phyloP scores from a whole-genome alignment of 2,797 vertebrate genomes.

The Gephyroberyx darwinii region DNA sequence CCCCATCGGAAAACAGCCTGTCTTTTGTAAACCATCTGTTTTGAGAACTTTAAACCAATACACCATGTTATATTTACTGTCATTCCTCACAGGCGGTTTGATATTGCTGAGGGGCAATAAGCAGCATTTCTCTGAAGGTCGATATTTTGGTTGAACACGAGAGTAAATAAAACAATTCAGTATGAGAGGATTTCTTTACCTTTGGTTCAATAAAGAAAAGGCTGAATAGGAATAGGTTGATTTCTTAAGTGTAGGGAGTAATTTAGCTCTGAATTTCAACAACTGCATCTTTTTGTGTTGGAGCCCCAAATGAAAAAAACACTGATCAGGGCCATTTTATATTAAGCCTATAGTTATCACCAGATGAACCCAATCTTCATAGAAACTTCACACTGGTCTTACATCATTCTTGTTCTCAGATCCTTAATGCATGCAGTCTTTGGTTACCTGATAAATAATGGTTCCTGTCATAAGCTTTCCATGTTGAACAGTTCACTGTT shows the following conservation, averaged over 20 bases:
- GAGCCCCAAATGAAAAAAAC: slow-evolving; percentile 17
- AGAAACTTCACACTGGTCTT: slow-evolving; percentile 11
- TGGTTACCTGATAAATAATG: slow-evolving; percentile 33
- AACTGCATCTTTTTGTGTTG: not conserved
- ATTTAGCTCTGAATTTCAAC: slow-evolving; percentile 5
- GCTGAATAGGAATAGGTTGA: slow-evolving; percentile 3
- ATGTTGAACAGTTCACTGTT: slow-evolving; percentile 43
- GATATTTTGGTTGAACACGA: slow-evolving; percentile 38
- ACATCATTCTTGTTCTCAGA: slow-evolving; percentile 19
- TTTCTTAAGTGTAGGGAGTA: not conserved
- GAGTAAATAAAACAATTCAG: slow-evolving; percentile 14
- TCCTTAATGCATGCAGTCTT: not conserved
- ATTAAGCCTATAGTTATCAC: slow-evolving; percentile 7
- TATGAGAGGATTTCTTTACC: not conserved
- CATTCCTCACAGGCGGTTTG: slow-evolving; percentile 51
- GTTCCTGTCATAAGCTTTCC: slow-evolving; percentile 20
- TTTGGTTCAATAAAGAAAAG: slow-evolving; percentile 19
- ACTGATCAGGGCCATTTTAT: slow-evolving; percentile 19
- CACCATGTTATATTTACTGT: slow-evolving; percentile 66
- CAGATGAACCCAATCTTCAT: slow-evolving; percentile 20
- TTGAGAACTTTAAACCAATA: slow-evolving; percentile 62
- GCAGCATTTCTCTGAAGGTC: slow-evolving; percentile 40
- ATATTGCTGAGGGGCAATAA: slow-evolving; percentile 53
- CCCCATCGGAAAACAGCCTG: slow-evolving; percentile 59
- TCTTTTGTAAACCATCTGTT: slow-evolving; percentile 77